Evolutionary conservation across 2,888 invertebrate species (phyloP), one percentile per base, ranked within the genome.

Genomic region (Ophonus ardosiacus): DNA sequence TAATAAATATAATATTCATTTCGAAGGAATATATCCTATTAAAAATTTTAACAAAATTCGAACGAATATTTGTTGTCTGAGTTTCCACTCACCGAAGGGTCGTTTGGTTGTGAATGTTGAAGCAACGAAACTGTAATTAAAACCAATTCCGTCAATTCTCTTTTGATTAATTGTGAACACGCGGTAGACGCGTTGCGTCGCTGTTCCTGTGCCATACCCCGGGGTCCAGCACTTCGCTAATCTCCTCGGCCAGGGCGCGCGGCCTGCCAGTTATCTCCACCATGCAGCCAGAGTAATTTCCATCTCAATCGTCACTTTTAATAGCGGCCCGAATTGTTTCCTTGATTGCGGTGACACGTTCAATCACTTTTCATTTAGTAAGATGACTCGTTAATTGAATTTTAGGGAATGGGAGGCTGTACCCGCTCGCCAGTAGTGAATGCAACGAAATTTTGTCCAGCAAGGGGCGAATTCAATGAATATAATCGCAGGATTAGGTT

Each of bases 301-400:
- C 91, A 91, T 91, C 91, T 91, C 91, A 91, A 91, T 91, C 91
- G 91, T 90, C 90, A 91, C 91, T 91, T 91, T 91, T 91, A 91
- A 91, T 91, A 90, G 90, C 90, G 88, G 88, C 87, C 90, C 88
- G 90, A 90, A 91, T 91, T 91, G 91, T 91, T 91, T 91, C 90
- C 90, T 91, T 90, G 91, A 91, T 91, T 91, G 90, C 90, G 90
- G 90, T 90, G 91, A 91, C 91, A 91, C 90, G 90, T 91, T 91
- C 91, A 90, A 91, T 91, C 91, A 89, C 91, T 91, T 91, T 91
- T 91, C 91, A 91, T 91, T 91, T 90, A 90, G 90, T 91, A 91
- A 91, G 91, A 91, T 90, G 91, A 90, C 89, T 90, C 89, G 90
- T 91, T 91, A 91, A 91, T 91, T 91, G 91, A 90, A 90, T 91